Percentiles rank a stretch among this genome's conserved stretches.
Evolutionary conservation across 2,797 vertebrate species (phyloP).

Genomic region (Anguilla pacifica): DNA sequence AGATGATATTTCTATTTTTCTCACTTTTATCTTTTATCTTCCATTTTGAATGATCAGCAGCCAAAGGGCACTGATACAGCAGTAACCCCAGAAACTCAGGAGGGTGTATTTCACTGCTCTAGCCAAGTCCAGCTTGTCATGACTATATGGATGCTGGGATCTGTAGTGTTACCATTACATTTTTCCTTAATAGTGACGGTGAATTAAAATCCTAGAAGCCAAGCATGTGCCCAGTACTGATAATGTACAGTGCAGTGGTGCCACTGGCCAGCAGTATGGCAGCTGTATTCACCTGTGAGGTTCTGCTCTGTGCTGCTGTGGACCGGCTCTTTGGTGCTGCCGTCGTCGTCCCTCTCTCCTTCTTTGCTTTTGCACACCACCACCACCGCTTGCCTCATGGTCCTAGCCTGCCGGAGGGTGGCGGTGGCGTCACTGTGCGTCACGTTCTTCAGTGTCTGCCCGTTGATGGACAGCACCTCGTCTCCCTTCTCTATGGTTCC

Average conservation of each 20-base stretch:
- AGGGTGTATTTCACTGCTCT: neutral
- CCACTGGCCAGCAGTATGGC: neutral
- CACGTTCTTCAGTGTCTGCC: conserved; percentile 81
- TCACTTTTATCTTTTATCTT: neutral
- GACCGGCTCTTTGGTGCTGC: conserved; percentile 36
- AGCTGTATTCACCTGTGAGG: conserved; percentile 46
- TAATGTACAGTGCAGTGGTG: neutral
- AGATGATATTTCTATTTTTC: neutral
- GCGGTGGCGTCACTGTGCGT: conserved; percentile 80
- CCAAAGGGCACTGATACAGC: neutral
- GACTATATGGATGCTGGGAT: neutral
- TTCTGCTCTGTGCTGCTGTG: conserved; percentile 37
- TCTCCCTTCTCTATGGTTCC: conserved; percentile 94
- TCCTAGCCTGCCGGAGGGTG: conserved; percentile 81
- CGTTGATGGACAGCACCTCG: conserved; percentile 91
- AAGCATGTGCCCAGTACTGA: neutral
- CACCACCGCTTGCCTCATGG: conserved; percentile 81
- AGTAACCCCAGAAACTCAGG: neutral
- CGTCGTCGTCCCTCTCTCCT: conserved; percentile 39
- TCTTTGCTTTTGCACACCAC: conserved; percentile 77
- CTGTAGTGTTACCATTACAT: neutral
- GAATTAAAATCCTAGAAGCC: neutral
- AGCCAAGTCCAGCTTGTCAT: neutral
- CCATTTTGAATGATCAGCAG: neutral
- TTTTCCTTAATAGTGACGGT: neutral